phyloP scores from a whole-genome alignment of 2,797 vertebrate genomes.

The Coendou prehensilis region DNA sequence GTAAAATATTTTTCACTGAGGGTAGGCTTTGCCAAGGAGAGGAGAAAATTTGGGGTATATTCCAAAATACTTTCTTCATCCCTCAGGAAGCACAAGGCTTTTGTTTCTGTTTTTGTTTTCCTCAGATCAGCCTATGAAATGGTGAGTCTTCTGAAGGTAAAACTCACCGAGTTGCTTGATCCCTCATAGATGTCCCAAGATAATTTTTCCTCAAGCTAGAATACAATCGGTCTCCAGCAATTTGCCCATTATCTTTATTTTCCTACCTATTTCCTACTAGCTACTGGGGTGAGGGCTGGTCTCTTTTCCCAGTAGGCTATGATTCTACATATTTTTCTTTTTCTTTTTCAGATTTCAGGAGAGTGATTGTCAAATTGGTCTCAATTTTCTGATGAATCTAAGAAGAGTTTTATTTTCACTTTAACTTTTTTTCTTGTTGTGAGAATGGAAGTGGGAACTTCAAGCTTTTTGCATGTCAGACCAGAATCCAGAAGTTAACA shows the following conservation, averaged over 20 bases:
- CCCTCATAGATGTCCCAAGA: background rate
- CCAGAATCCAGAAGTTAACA: background rate
- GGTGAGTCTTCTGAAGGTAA: background rate
- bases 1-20: conserved; percentile 17
- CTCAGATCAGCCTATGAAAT: background rate
- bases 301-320: background rate
- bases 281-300: background rate
- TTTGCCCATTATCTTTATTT: background rate
- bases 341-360: background rate
- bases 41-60: background rate
- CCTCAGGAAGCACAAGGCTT: background rate
- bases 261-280: background rate
- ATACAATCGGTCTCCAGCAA: background rate
- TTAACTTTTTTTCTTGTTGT: conserved; percentile 30
- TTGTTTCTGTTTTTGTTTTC: background rate
- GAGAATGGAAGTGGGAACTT: background rate
- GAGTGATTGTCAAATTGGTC: background rate
- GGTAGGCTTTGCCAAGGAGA: conserved; percentile 6
- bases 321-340: background rate
- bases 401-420: conserved; percentile 22
- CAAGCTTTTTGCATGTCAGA: background rate
- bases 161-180: background rate
- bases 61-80: background rate
- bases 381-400: background rate
- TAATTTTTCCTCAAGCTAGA: background rate